Percentiles rank a stretch among this genome's conserved stretches.
These are phyloP conservation scores for Garrulus glandarius DNA, from an alignment of 2,797 vertebrate genomes.

Conservation along the genomic window DNA sequence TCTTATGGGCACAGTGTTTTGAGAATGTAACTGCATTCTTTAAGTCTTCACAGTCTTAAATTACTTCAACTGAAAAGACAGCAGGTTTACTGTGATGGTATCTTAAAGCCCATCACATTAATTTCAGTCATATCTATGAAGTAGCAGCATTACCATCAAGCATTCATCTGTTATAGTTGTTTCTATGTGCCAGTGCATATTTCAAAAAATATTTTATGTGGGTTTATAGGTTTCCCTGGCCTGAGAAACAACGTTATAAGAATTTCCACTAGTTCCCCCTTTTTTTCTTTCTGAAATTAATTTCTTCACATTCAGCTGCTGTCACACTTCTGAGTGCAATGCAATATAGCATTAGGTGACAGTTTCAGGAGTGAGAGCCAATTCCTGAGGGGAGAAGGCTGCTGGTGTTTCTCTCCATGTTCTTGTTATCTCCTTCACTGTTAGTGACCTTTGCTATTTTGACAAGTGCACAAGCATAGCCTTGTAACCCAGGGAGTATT, in stretches of 20 bases:
- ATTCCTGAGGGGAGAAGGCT: not conserved
- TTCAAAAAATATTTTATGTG: not conserved
- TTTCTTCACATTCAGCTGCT: not conserved
- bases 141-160: not conserved
- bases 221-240: not conserved
- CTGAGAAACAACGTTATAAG: not conserved
- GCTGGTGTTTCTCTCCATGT: not conserved
- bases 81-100: not conserved
- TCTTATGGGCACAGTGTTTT: not conserved
- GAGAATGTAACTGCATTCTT: not conserved
- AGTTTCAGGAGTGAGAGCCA: not conserved
- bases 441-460: slow-evolving; percentile 18
- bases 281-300: not conserved
- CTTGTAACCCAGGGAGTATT: not conserved
- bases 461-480: not conserved
- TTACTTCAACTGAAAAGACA: not conserved
- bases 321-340: not conserved
- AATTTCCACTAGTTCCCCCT: fast-evolving
- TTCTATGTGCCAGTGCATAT: not conserved
- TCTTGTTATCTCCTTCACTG: not conserved
- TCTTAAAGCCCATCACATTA: not conserved
- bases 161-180: not conserved
- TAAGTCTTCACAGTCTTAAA: not conserved
- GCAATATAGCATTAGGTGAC: not conserved
- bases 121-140: not conserved